These are phyloP conservation scores for Pocillopora meandrina DNA, from an alignment of 92 coral and sea anemone genomes.

Conservation along the genomic window DNA sequence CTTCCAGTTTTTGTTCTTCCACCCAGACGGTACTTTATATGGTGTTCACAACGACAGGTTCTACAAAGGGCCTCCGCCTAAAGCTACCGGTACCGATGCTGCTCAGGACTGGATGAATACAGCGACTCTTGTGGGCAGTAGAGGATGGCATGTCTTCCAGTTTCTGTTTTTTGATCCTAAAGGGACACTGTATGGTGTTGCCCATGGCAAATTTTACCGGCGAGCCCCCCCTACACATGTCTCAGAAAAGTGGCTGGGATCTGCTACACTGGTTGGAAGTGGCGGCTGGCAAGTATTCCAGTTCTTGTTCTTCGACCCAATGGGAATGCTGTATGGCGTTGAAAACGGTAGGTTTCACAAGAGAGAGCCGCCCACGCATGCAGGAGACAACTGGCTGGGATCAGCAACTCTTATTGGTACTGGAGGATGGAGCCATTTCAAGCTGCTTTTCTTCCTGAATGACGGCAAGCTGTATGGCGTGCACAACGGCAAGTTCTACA, in stretches of 20 bases:
- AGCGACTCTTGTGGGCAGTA: conserved; percentile 8
- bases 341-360: conserved; percentile 5
- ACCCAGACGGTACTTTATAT: conserved; percentile 20
- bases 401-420: conserved; percentile 1
- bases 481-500: not conserved
- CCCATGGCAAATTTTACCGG: not conserved
- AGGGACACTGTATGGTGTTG: conserved; percentile 11
- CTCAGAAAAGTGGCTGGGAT: conserved; percentile 12
- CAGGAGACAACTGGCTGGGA: conserved; percentile 14
- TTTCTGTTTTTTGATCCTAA: conserved; percentile 31
- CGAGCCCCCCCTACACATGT: conserved; percentile 8
- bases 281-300: conserved; percentile 28
- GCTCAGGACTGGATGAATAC: not conserved
- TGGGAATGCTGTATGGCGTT: conserved; percentile 19
- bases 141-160: conserved; percentile 27
- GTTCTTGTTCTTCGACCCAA: conserved; percentile 32
- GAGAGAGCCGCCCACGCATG: not conserved
- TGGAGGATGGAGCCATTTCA: conserved; percentile 9
- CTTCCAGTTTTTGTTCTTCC: conserved; percentile 6
- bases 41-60: conserved; percentile 18
- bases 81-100: too few relatives aligned
- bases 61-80: conserved; percentile 13
- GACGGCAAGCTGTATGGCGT: conserved; percentile 12
- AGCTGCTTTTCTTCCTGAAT: conserved; percentile 15
- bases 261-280: conserved; percentile 17